These are phyloP conservation scores for Nannoperca australis DNA, from an alignment of 2,797 vertebrate species.

Conservation along the genomic window DNA sequence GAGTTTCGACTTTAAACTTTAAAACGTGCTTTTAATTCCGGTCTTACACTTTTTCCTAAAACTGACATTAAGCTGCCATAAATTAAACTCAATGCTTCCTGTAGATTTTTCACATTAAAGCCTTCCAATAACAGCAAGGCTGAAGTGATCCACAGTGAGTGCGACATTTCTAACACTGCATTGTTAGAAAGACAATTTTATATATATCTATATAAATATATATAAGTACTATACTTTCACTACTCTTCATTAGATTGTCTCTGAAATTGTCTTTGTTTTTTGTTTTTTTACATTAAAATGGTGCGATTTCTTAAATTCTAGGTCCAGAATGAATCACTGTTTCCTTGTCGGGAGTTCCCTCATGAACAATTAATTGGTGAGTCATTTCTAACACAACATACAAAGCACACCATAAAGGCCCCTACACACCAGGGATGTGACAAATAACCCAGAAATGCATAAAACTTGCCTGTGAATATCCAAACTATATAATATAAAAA, in stretches of 20 bases:
- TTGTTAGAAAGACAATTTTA: no score
- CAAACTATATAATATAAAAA: no score
- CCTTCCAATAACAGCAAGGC: not conserved
- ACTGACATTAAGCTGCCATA: not conserved
- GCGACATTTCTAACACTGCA: no score
- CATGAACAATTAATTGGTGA: constrained; percentile 38
- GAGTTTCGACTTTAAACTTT: not conserved
- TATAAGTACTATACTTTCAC: not conserved
- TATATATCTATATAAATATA: no score
- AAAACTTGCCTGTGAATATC: no score
- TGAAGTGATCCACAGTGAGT: not conserved
- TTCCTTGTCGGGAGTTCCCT: not conserved
- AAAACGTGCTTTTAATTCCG: not conserved
- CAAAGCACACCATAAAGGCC: no score
- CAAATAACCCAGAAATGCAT: no score
- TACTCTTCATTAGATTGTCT: not conserved
- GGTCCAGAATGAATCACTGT: constrained; percentile 14
- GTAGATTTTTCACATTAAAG: not conserved
- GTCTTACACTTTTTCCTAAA: not conserved
- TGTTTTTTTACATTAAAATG: constrained; percentile 3
- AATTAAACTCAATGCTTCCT: not conserved
- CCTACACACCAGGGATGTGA: no score
- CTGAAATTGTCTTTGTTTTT: not conserved
- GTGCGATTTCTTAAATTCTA: constrained; percentile 4
- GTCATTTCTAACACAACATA: constrained; percentile 14